A percentile compares a stretch with the other conserved stretches of the same genome.
These are phyloP conservation scores for Stratiolaelaps scimitus DNA, from an alignment of 1,140 invertebrate species.

Conservation along the genomic window DNA sequence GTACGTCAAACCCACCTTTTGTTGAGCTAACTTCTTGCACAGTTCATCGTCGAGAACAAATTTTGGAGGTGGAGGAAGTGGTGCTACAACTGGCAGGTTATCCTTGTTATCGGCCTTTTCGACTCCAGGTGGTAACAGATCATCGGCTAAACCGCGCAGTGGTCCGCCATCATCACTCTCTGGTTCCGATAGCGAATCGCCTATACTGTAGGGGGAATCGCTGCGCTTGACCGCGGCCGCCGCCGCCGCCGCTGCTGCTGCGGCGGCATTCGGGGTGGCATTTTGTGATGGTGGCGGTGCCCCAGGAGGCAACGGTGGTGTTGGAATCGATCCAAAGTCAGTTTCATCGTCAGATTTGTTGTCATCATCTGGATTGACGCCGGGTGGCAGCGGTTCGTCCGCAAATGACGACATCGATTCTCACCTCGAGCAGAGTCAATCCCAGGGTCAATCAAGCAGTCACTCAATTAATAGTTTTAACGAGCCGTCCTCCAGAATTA, in stretches of 20 bases:
- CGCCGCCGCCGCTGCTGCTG: too few species aligned
- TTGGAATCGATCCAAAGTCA: neutral
- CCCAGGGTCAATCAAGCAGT: too few species aligned
- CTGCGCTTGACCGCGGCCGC: too few species aligned
- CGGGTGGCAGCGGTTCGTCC: constrained; percentile 14
- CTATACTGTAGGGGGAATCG: constrained; percentile 14
- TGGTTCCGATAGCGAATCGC: constrained; percentile 14
- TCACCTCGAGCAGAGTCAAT: too few species aligned
- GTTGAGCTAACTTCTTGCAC: neutral
- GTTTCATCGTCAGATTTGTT: constrained; percentile 1
- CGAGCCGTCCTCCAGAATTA: too few species aligned
- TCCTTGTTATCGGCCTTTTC: neutral
- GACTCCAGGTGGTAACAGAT: neutral
- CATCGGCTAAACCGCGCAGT: neutral
- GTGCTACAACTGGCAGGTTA: neutral
- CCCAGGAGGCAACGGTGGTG: constrained; percentile 7
- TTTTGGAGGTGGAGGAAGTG: constrained; percentile 5
- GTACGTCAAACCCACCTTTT: neutral
- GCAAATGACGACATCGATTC: neutral
- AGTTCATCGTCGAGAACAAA: constrained; percentile 6
- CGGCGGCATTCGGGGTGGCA: neutral
- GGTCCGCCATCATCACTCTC: constrained; percentile 6
- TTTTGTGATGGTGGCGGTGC: neutral
- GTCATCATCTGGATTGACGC: constrained; percentile 11
- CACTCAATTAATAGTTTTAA: too few species aligned